Base-by-base conservation (phyloP, 2,113 vertebrate genomes). In the Jacana jacana region DNA sequence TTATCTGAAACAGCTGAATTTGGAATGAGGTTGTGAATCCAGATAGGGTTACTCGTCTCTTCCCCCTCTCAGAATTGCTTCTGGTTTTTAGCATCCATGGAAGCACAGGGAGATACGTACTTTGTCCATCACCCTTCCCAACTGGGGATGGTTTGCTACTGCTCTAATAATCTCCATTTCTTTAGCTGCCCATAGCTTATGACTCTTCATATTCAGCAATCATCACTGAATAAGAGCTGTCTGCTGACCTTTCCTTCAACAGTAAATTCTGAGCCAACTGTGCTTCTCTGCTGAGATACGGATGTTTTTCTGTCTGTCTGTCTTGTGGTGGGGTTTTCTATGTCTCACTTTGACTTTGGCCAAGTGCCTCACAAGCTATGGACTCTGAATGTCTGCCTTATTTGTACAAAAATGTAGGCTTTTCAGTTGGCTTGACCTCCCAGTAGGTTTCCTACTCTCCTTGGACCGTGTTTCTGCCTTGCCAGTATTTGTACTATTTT, bases 341-440 rank as follows among this genome's bases (percentile, higher is more conserved):
- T 48, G 80, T 92, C 90, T 96, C 68, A 33, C 72, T 97, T 95
- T 87, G 69, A 68, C 52, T 93, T 93, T 95, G 82, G 95, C 92
- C 58, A 93, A 88, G 35, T 84, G 88, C 86, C 88, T 91, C 65
- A 52, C 48, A 79, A 92, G 37, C 42, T 86, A 37, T 75, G 61
- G 55, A n/a, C 52, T 85, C 71, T 92, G 88, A 94, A 84, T 64
- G 13, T 52, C 44, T 92, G 88, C 80, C 60, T 90, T 94, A 79
- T 94, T 91, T 84, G 86, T 77, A 89, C 70, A 86, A 93, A 94
- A 93, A 84, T 2, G 0, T 33, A 64, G 52, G n/a, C 33, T 92
- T 87, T 93, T 90, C 76, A 75, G 82, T 68, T 81, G 88, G 64
- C 22, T 88, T 97, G 82, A 88, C 76, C 80, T 96, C 46, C 24